These are phyloP conservation scores for Cheumatopsyche charites DNA, from an alignment of 1,140 invertebrate species.

Conservation along the genomic window DNA sequence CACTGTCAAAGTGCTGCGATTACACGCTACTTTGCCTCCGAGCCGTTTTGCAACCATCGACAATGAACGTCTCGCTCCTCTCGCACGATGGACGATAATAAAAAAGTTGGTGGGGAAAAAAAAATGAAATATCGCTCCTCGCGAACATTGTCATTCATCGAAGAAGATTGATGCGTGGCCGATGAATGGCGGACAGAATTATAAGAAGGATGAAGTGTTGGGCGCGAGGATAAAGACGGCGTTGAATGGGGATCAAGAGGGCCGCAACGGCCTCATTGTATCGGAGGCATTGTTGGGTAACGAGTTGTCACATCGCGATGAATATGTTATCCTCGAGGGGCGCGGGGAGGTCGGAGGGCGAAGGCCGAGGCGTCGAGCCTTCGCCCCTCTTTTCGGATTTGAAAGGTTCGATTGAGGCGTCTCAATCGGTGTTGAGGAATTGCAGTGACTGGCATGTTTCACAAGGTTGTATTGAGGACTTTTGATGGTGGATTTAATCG, in stretches of 20 bases:
- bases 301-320: conserved; percentile 41
- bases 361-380: not conserved
- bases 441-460: no score
- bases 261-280: conserved; percentile 40
- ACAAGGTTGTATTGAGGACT: no score
- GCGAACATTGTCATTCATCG: conserved; percentile 47
- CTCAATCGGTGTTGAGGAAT: no score
- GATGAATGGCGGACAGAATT: conserved; percentile 37
- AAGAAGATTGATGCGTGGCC: conserved; percentile 46
- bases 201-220: conserved; percentile 46
- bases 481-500: no score
- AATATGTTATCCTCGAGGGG: conserved; percentile 37
- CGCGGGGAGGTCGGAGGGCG: not conserved
- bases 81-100: no score
- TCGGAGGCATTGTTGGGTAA: conserved; percentile 37
- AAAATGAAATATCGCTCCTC: conserved; percentile 44
- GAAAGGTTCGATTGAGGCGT: not conserved
- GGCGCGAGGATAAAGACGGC: conserved; percentile 37
- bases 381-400: not conserved
- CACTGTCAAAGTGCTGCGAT: no score
- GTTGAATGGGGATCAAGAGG: conserved; percentile 17
- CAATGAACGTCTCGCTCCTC: no score
- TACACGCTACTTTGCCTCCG: no score
- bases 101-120: no score
- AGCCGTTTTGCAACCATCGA: no score